phyloP scores from a whole-genome alignment of 1,140 invertebrate species.

The Drosophila lini region DNA sequence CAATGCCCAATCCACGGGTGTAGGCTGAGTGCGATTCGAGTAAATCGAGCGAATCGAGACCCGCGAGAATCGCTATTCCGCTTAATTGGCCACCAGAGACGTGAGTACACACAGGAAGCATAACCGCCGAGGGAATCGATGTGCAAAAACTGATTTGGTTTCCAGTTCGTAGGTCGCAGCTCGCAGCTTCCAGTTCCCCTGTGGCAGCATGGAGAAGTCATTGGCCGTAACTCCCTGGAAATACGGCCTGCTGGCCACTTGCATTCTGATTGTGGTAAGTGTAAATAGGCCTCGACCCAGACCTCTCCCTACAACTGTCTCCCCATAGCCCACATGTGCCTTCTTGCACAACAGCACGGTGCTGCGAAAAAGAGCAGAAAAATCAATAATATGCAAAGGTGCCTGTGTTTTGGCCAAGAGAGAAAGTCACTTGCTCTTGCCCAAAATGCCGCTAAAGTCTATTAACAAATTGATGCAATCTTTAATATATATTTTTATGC shows the following conservation, averaged over 20 bases:
- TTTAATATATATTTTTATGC: slow-evolving; percentile 21
- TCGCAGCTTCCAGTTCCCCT: slow-evolving; percentile 5
- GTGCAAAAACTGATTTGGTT: background rate
- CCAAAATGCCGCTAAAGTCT: slow-evolving; percentile 8
- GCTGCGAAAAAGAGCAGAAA: slow-evolving; percentile 24
- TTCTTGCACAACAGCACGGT: slow-evolving; percentile 35
- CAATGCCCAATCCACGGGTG: slow-evolving; percentile 37
- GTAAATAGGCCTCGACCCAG: slow-evolving; percentile 10
- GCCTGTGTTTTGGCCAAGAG: slow-evolving; percentile 18
- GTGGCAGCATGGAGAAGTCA: slow-evolving; percentile 63
- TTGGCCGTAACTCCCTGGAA: slow-evolving; percentile 70
- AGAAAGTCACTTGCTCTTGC: slow-evolving; percentile 11
- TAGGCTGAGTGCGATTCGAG: slow-evolving; percentile 23
- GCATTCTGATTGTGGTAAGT: slow-evolving; percentile 71
- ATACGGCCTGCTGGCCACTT: slow-evolving; percentile 66
- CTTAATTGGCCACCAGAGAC: background rate
- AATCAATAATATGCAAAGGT: slow-evolving; percentile 48
- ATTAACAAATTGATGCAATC: slow-evolving; percentile 37
- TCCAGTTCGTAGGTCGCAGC: slow-evolving; percentile 2
- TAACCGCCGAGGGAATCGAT: slow-evolving; percentile 1
- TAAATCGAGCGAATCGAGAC: background rate
- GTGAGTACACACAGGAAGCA: slow-evolving; percentile 6
- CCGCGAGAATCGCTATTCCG: slow-evolving; percentile 5
- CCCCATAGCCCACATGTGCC: slow-evolving; percentile 13
- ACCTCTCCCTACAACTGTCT: background rate